phyloP scores from a whole-genome alignment of 2,888 invertebrate species.

The Terebella lapidaria region DNA sequence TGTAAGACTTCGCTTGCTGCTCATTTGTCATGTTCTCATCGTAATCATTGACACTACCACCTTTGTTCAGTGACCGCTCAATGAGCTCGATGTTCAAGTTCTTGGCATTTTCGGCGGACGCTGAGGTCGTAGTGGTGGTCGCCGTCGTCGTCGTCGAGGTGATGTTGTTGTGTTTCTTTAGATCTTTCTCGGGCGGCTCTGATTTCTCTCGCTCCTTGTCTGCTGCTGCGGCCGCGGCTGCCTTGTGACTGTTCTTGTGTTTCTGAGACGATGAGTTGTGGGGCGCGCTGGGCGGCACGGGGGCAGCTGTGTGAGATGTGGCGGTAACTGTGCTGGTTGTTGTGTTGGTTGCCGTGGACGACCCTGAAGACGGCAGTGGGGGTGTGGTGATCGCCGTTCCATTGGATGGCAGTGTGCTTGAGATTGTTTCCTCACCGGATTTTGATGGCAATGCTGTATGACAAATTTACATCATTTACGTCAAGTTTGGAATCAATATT shows the following conservation, averaged over 20 bases:
- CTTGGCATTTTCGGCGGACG: slow-evolving; percentile 1
- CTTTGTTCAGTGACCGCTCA: slow-evolving; percentile 40
- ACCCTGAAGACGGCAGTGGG: not conserved
- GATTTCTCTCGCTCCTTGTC: no score
- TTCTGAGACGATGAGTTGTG: not conserved
- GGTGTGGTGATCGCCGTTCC: not conserved
- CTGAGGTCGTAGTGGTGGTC: not conserved
- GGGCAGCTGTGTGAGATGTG: not conserved
- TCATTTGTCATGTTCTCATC: slow-evolving; percentile 36
- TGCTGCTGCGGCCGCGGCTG: no score
- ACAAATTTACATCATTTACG: no score
- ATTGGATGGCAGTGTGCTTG: slow-evolving; percentile 32
- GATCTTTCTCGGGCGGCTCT: not conserved
- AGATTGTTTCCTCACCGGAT: slow-evolving; percentile 52
- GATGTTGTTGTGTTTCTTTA: no score
- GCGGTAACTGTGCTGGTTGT: not conserved
- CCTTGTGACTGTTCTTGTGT: not conserved
- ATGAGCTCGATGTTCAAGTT: slow-evolving; percentile 41
- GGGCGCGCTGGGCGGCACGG: not conserved
- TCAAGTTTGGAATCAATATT: no score
- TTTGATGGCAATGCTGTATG: slow-evolving; percentile 49
- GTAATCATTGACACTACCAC: slow-evolving; percentile 38
- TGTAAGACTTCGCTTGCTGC: slow-evolving; percentile 26
- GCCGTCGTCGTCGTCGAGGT: slow-evolving; percentile 1
- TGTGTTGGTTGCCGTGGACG: not conserved